Conservation (phyloP, 2,113 vertebrate species). For the Peromyscus polionotus region DNA sequence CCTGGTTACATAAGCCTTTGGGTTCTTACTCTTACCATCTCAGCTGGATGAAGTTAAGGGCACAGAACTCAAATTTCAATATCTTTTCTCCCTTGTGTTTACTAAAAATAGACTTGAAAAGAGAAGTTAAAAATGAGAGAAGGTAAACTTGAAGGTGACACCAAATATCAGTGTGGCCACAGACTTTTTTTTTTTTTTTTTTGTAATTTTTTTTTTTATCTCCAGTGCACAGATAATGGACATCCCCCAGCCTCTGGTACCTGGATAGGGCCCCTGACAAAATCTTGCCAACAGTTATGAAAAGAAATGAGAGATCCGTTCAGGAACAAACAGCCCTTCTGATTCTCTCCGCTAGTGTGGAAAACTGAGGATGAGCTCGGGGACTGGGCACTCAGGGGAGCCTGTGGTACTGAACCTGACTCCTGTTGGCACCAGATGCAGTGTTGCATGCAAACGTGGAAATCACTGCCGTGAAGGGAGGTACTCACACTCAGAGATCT, state of each 20-base stretch:
- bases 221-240: not conserved
- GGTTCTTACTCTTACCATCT: conserved; percentile 37
- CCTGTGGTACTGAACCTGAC: not conserved
- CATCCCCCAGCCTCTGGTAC: rapidly evolving
- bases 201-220: not conserved
- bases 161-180: not conserved
- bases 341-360: not conserved
- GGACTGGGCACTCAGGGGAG: not conserved
- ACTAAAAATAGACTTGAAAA: conserved; percentile 66
- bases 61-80: conserved; percentile 27
- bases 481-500: not conserved
- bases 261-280: not conserved
- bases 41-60: conserved; percentile 58
- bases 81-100: conserved; percentile 29
- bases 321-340: not conserved
- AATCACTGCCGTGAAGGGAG: not conserved
- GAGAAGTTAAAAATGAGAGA: conserved; percentile 30
- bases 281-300: not conserved
- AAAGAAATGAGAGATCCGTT: not conserved
- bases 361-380: not conserved
- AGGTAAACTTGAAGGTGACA: not conserved
- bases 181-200: not conserved
- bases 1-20: conserved; percentile 66
- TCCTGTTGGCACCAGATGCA: not conserved
- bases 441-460: not conserved